Conservation (phyloP, 2,888 invertebrate species). For the Metalampra italica region DNA sequence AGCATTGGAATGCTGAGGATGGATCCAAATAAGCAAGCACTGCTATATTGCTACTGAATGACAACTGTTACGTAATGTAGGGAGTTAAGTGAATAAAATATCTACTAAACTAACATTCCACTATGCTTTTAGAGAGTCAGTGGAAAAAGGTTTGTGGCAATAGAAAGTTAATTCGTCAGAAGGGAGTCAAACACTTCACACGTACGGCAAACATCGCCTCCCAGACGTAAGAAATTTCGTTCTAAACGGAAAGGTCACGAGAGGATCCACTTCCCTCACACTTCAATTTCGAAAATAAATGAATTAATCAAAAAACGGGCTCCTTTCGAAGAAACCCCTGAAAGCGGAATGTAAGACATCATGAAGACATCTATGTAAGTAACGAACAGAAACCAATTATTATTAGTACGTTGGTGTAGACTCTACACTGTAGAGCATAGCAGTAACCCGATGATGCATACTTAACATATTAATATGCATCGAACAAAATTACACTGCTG, state of each 20-base stretch:
- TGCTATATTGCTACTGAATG: constrained; percentile 7
- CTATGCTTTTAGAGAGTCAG: background rate
- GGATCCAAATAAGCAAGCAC: constrained; percentile 41
- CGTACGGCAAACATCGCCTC: constrained; percentile 44
- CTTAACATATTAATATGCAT: too few species aligned
- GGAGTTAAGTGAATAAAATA: background rate
- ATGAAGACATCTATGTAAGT: too few species aligned
- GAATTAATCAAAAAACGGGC: constrained; percentile 40
- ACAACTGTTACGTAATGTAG: background rate
- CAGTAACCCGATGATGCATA: too few species aligned
- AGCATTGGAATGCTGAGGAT: constrained; percentile 50
- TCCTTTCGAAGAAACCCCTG: background rate
- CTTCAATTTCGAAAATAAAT: constrained; percentile 49
- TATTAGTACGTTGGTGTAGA: too few species aligned
- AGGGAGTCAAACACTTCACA: constrained; percentile 47
- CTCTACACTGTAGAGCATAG: too few species aligned
- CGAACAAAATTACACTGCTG: too few species aligned
- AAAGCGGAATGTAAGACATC: too few species aligned
- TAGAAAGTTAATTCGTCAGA: constrained; percentile 47
- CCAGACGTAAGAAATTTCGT: constrained; percentile 38
- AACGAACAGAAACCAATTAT: too few species aligned
- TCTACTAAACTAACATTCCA: background rate
- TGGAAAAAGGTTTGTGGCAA: constrained; percentile 27
- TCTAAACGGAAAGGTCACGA: constrained; percentile 35
- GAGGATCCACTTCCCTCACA: constrained; percentile 37